Conservation (phyloP, 2,888 invertebrate genomes). For the Caenorhabditis becei region DNA sequence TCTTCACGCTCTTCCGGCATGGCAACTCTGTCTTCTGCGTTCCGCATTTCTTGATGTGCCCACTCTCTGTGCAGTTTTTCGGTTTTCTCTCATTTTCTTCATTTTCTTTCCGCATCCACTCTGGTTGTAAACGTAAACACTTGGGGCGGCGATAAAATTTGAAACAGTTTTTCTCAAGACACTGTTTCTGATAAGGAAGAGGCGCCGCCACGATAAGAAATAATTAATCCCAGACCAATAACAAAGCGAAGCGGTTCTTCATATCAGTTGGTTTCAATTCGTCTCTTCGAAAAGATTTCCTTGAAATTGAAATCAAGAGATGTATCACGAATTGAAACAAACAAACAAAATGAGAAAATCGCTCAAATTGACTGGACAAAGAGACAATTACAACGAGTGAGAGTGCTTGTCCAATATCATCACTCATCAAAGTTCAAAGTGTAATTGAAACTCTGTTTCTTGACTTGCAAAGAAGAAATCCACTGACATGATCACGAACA, state of each 20-base stretch:
- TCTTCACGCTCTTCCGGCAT: conserved; percentile 31
- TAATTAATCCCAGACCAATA: conserved; percentile 42
- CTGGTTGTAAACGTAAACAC: conserved; percentile 10
- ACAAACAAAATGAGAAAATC: no score
- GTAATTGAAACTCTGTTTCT: conserved; percentile 29
- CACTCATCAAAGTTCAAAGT: conserved; percentile 49
- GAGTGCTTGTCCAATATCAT: conserved; percentile 27
- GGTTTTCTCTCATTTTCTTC: conserved; percentile 3
- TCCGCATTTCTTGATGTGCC: conserved; percentile 45
- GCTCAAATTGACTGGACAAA: conserved; percentile 35
- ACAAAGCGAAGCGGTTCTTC: neutral
- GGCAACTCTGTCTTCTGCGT: conserved; percentile 42
- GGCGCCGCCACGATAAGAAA: conserved; percentile 24
- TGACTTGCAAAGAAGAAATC: neutral
- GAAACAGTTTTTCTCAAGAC: conserved; percentile 28
- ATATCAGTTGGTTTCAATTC: neutral
- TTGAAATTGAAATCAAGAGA: no score
- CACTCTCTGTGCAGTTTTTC: conserved; percentile 19
- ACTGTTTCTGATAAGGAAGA: conserved; percentile 37
- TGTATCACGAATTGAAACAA: neutral
- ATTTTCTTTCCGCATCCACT: neutral
- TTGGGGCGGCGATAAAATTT: conserved; percentile 28
- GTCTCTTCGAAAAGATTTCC: neutral
- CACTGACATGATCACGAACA: neutral
- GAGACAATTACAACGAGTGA: conserved; percentile 34